Base-by-base conservation (phyloP, 1,140 invertebrate genomes). In the Ptiloglossa arizonensis region DNA sequence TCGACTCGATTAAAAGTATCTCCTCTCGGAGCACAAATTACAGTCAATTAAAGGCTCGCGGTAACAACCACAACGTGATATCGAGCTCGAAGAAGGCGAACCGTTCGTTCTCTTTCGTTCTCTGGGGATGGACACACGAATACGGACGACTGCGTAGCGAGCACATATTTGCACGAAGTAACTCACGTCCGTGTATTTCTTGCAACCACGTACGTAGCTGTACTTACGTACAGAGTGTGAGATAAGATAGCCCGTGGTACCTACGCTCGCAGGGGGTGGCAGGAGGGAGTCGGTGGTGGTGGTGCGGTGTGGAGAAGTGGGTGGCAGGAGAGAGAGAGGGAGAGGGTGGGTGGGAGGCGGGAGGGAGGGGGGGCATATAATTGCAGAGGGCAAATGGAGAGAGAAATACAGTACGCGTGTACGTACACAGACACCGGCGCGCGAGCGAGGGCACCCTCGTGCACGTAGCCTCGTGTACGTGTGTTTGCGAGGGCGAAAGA, bases 191-290 rank as follows among this genome's bases (percentile, higher is more conserved):
- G 52, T 69, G 70, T 82, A 50, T 67, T 69, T 63, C 82, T 83
- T 70, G 74, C 74, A 79, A 60, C 81, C 80, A 75, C 70, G 70
- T 83, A 84, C 70, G 76, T 82, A 83, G 74, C 77, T 63, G 81
- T 80, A 82, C 81, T 80, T 85, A 80, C 78, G 78, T 85, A 69
- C 78, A 68, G 63, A 73, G 82, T 79, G 82, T 64, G 82, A 84
- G 82, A 85, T 85, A 85, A 85, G 83, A 83, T 84, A 84, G 54
- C 68, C 79, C 41, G 54, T 67, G 81, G 82, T 82, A 79, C 50
- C 52, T 41, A 66, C 64, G 66, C 57, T 82, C 67, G 68, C 41
- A 64, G 69, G 70, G 64, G n/a, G n/a, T n/a, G n/a, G n/a, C n/a
- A n/a, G n/a, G n/a, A n/a, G n/a, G n/a, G n/a, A n/a, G n/a, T n/a